Evolutionary conservation across 2,797 vertebrate genomes (phyloP).

Genomic region (Coreius guichenoti): DNA sequence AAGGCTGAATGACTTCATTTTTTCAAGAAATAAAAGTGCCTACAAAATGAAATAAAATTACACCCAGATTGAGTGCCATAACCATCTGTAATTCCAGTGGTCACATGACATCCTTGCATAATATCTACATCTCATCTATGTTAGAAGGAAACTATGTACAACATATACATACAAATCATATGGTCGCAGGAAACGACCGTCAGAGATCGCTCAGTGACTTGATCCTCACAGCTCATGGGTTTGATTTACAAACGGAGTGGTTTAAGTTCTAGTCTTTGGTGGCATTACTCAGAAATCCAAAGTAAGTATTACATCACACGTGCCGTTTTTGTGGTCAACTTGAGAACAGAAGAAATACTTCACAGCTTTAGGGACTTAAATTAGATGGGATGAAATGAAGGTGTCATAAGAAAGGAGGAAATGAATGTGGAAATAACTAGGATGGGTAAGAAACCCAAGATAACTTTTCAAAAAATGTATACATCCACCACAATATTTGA

Average conservation of each 20-base stretch:
- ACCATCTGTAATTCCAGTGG: constrained; percentile 25
- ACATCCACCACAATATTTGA: neutral
- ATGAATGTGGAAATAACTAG: neutral
- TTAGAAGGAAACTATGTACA: constrained; percentile 68
- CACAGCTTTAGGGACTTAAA: neutral
- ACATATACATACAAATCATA: constrained; percentile 69
- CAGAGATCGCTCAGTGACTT: constrained; percentile 32
- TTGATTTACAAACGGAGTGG: neutral
- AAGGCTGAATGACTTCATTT: neutral
- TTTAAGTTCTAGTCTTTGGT: constrained; percentile 37
- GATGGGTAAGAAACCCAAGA: neutral
- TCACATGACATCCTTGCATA: constrained; percentile 25
- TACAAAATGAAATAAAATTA: neutral
- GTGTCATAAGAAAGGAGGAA: neutral
- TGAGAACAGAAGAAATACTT: neutral
- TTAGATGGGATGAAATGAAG: constrained; percentile 8
- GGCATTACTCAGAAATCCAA: neutral
- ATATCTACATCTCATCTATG: constrained; percentile 52
- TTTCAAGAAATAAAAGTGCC: neutral
- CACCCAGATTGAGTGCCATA: neutral
- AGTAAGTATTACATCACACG: neutral
- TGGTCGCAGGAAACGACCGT: constrained; percentile 7
- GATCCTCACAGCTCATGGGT: constrained; percentile 16
- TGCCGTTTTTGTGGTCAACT: neutral
- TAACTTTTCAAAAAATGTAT: neutral